Base-by-base conservation (phyloP, 2,113 vertebrate genomes). In the Theristicus caerulescens region DNA sequence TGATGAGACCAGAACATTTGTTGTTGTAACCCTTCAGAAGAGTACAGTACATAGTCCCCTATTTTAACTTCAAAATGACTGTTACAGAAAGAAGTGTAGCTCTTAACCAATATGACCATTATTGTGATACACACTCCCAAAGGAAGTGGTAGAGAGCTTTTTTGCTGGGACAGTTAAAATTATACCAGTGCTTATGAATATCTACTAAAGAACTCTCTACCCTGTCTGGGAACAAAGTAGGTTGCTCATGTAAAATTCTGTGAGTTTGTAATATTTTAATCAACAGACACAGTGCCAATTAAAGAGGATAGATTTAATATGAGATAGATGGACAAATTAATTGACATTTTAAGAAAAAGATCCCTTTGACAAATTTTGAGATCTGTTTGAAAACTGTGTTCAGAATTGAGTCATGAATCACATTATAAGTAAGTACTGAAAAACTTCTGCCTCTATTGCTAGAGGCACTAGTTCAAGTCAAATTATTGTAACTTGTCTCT, bases 161-260 rank as follows among this genome's bases (percentile, higher is more conserved):
- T 83, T 90, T 88, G 40, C 64, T 73, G 79, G 74, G 46, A 81
- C 40, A 94, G 74, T 93, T 93, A 90, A 86, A 96, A 92, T 94
- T 92, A 83, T 51, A 88, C 55, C 55, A 74, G 38, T 9, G 6
- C 21, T 93, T 88, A 73, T 38, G 38, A 92, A 73, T 83, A 86
- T 77, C 72, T 86, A 46, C 71, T 74, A 38, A 66, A 42, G 46
- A 88, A 90, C 36, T 64, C 78, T 77, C 62, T 77, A 36, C 42
- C 25, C 49, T 86, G 7, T 40, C 58, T 67, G 64, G 32, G 64
- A 88, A 66, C 54, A 73, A 95, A 94, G 67, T 86, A 80, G 79
- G 78, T 44, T 88, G 79, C 36, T 80, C 26, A 78, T 64, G 38
- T 86, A 70, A 86, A 94, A 91, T 58, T 94, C 72, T n/a, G 22